Percentiles rank a stretch among this genome's conserved stretches.
phyloP scores from a whole-genome alignment of 2,888 invertebrate species.

The Eledona agricola region DNA sequence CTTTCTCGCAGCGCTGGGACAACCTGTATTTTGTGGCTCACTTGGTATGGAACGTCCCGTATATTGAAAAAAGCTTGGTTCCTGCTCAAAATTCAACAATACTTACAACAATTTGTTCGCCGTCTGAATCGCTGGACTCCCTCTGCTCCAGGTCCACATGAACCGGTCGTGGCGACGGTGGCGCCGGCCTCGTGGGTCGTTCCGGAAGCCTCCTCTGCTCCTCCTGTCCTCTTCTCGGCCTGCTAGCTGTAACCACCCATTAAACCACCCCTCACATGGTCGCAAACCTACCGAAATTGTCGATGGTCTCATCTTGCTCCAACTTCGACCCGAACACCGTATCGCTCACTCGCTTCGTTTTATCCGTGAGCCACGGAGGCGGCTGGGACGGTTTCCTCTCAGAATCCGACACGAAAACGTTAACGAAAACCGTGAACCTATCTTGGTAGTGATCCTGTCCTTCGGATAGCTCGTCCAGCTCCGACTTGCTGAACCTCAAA shows the following conservation, averaged over 20 bases:
- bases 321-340: constrained; percentile 79
- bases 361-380: constrained; percentile 80
- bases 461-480: constrained; percentile 85
- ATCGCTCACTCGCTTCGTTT: constrained; percentile 66
- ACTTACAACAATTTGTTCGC: constrained; percentile 47
- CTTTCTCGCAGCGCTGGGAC: too few species aligned
- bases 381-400: constrained; percentile 74
- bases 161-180: constrained; percentile 47
- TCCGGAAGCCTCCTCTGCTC: constrained; percentile 59
- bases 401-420: constrained; percentile 75
- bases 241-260: constrained; percentile 63
- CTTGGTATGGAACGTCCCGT: too few species aligned
- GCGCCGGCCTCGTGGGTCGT: constrained; percentile 57
- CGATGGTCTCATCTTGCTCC: constrained; percentile 84
- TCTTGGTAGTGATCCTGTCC: constrained; percentile 70
- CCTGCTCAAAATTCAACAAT: neutral
- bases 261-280: constrained; percentile 1
- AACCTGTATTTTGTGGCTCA: too few species aligned
- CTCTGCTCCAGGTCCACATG: constrained; percentile 44
- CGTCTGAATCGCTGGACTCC: constrained; percentile 53
- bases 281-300: constrained; percentile 75
- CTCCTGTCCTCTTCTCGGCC: constrained; percentile 49
- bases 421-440: constrained; percentile 74
- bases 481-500: constrained; percentile 69
- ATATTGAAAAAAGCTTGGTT: too few species aligned